phyloP scores from a whole-genome alignment of 1,140 invertebrate species.

The Tachypleus tridentatus region DNA sequence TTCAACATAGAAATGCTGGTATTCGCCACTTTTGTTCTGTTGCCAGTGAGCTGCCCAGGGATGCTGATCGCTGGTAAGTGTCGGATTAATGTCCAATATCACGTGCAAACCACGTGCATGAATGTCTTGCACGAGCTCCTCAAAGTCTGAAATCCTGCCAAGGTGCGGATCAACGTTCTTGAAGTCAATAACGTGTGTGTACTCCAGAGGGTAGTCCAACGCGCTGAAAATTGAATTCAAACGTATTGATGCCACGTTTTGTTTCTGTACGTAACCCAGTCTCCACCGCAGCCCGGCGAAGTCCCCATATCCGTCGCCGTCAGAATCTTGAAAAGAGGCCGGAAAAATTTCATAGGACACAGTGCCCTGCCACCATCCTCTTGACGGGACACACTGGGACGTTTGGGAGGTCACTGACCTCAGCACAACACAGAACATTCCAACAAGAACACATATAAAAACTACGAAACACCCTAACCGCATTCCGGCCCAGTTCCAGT shows the following conservation, averaged over 20 bases:
- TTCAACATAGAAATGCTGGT: constrained; percentile 10
- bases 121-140: constrained; percentile 40
- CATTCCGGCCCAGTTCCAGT: too few species aligned
- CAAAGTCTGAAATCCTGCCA: constrained; percentile 50
- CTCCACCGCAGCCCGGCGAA: constrained; percentile 18
- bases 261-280: constrained; percentile 28
- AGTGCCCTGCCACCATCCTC: constrained; percentile 63
- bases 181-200: constrained; percentile 47
- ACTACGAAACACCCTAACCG: too few species aligned
- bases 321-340: constrained; percentile 60
- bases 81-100: constrained; percentile 48
- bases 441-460: too few species aligned
- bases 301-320: constrained; percentile 28
- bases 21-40: constrained; percentile 7
- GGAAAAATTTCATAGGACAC: constrained; percentile 71
- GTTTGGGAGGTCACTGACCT: constrained; percentile 55
- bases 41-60: constrained; percentile 15
- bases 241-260: constrained; percentile 53
- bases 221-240: constrained; percentile 60
- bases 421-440: constrained; percentile 46
- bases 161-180: constrained; percentile 46
- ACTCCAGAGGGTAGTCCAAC: constrained; percentile 51
- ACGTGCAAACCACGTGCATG: constrained; percentile 54
- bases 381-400: constrained; percentile 49
- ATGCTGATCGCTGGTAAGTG: constrained; percentile 15